These are phyloP conservation scores for Malurus alboscapulatus DNA, from an alignment of 2,113 vertebrate species.

Conservation along the genomic window DNA sequence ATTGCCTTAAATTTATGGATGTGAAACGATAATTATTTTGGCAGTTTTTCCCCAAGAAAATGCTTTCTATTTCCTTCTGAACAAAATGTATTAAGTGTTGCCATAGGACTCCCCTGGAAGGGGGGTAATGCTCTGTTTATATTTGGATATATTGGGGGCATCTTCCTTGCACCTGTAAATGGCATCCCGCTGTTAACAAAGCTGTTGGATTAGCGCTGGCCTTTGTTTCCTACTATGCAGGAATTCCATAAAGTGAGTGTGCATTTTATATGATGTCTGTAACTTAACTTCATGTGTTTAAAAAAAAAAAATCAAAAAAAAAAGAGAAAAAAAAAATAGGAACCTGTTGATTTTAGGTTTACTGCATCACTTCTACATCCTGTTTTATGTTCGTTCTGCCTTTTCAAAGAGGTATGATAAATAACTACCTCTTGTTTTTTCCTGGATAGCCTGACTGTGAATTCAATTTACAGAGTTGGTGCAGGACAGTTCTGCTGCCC, in stretches of 20 bases:
- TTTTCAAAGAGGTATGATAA: conserved; percentile 57
- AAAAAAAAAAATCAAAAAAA: neutral
- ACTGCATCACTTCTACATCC: conserved; percentile 43
- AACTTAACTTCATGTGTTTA: conserved; percentile 64
- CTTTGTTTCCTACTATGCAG: conserved; percentile 78
- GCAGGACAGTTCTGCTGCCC: neutral
- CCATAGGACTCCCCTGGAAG: conserved; percentile 35
- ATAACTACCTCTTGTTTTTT: conserved; percentile 67
- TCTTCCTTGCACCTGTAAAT: conserved; percentile 25
- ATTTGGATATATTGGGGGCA: conserved; percentile 11
- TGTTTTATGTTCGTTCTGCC: conserved; percentile 25
- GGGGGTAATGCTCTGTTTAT: conserved; percentile 26
- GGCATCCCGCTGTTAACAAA: conserved; percentile 64
- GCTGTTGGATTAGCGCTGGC: conserved; percentile 68
- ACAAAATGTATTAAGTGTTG: conserved; percentile 17
- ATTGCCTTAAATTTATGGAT: conserved; percentile 73
- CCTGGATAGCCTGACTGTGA: conserved; percentile 42
- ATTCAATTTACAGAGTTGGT: conserved; percentile 55
- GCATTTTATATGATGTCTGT: conserved; percentile 71
- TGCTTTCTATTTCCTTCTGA: conserved; percentile 14
- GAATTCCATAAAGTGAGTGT: conserved; percentile 68
- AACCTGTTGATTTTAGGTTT: conserved; percentile 61
- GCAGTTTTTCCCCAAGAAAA: conserved; percentile 51
- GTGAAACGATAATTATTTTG: conserved; percentile 29
- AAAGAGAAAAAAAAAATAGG: neutral